Percentiles rank a stretch among this genome's conserved stretches.
These are phyloP conservation scores for Pitta sordida DNA, from an alignment of 2,113 vertebrate genomes.

Conservation along the genomic window DNA sequence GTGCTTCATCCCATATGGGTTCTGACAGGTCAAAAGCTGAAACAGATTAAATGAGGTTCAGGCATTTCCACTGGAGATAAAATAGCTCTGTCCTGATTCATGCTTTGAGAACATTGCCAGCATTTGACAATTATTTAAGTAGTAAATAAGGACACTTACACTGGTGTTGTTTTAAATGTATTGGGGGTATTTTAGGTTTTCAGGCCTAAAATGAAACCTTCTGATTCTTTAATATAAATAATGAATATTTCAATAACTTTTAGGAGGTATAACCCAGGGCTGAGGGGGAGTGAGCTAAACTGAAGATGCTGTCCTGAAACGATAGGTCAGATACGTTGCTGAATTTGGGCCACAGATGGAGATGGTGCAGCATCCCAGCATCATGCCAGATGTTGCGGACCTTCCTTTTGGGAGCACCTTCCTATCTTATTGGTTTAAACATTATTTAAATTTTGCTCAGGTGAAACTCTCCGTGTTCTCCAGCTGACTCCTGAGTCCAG, in stretches of 20 bases:
- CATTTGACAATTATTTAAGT: not conserved
- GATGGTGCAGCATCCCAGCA: not conserved
- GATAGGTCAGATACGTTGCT: not conserved
- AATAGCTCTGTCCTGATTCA: constrained; percentile 47
- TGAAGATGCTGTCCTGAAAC: not conserved
- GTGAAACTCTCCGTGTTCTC: not conserved
- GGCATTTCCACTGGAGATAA: constrained; percentile 17
- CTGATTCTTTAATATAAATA: not conserved
- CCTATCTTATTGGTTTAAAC: not conserved
- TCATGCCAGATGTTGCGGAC: not conserved
- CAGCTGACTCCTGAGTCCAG: not conserved
- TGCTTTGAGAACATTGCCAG: not conserved
- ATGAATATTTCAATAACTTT: not conserved
- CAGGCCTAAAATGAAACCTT: not conserved
- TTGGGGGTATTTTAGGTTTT: not conserved
- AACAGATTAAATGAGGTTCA: constrained; percentile 30
- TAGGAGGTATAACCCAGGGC: not conserved
- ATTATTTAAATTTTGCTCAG: not conserved
- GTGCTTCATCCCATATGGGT: not conserved
- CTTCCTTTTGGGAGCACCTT: not conserved
- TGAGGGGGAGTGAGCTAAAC: not conserved
- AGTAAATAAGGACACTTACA: constrained; percentile 5
- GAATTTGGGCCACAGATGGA: not conserved
- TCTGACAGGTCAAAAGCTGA: constrained; percentile 47
- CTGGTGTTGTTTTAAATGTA: not conserved